A percentile compares a stretch with the other conserved stretches of the same genome.
Conservation (phyloP, 53 echinoderm and acorn worm genomes). For the Zoroaster sp. region DNA sequence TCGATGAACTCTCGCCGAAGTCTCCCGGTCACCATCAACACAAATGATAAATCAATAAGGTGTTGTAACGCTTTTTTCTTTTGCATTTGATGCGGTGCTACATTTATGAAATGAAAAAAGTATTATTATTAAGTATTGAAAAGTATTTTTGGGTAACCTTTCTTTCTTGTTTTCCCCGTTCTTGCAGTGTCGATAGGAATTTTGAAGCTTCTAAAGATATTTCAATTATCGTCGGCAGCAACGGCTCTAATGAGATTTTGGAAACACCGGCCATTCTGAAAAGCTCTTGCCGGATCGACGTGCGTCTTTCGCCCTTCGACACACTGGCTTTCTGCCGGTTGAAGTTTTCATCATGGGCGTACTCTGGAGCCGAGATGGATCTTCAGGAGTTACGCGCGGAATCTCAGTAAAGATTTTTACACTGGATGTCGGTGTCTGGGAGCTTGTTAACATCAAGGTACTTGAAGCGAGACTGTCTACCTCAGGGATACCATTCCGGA, state of each 20-base stretch:
- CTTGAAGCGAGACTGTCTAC: neutral
- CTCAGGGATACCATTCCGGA: neutral
- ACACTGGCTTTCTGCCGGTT: neutral
- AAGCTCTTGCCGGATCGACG: slow-evolving; percentile 6
- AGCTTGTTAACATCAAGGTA: neutral
- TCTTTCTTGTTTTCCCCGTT: too few species aligned
- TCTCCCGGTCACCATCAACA: too few species aligned
- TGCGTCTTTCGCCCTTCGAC: slow-evolving; percentile 25
- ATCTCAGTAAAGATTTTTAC: too few species aligned
- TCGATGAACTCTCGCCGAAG: too few species aligned
- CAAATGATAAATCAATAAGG: too few species aligned
- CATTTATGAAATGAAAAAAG: too few species aligned
- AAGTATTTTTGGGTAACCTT: too few species aligned
- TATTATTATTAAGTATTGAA: too few species aligned
- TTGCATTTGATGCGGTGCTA: too few species aligned
- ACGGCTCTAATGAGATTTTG: neutral
- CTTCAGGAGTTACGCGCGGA: too few species aligned
- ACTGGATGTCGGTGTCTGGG: slow-evolving; percentile 31
- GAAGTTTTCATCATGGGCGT: slow-evolving; percentile 15
- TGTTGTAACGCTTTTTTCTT: too few species aligned
- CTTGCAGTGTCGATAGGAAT: neutral
- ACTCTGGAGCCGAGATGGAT: neutral
- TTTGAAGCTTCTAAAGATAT: neutral
- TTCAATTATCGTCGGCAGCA: neutral
- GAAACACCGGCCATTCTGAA: slow-evolving; percentile 9